Evolutionary conservation across 1,140 invertebrate species (phyloP).

Genomic region (Phenacoccus solenopsis): DNA sequence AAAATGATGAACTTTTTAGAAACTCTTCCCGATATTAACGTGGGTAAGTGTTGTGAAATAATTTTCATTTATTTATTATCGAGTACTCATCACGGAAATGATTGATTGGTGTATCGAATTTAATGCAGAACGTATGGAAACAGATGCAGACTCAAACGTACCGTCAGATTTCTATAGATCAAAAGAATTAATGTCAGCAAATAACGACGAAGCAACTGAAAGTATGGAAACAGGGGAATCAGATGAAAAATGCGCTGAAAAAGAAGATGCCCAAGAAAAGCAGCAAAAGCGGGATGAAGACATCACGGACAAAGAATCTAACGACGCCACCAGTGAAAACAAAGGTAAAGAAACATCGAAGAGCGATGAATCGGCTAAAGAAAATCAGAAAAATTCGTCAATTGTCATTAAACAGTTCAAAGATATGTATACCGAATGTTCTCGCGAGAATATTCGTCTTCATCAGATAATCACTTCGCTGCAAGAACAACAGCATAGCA

Average conservation of each 20-base stretch:
- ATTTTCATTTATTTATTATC: background rate
- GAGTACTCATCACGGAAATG: no score
- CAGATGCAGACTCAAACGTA: background rate
- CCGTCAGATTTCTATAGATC: background rate
- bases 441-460: slow-evolving; percentile 69
- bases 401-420: background rate
- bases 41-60: background rate
- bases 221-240: background rate
- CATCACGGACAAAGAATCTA: background rate
- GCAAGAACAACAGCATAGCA: slow-evolving; percentile 86
- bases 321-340: background rate
- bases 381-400: background rate
- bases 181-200: background rate
- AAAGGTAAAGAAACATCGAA: background rate
- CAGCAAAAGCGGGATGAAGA: background rate
- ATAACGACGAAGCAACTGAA: background rate
- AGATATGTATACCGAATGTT: slow-evolving; percentile 1
- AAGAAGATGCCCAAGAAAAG: background rate
- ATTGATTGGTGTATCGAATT: no score
- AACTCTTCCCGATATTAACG: background rate
- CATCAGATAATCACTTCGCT: slow-evolving; percentile 85
- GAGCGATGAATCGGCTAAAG: background rate
- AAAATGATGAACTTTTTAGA: slow-evolving; percentile 51
- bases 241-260: background rate
- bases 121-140: background rate